A percentile compares a stretch with the other conserved stretches of the same genome.
Evolutionary conservation across 1,140 invertebrate genomes (phyloP).

Genomic region (Brachionus koreanus): DNA sequence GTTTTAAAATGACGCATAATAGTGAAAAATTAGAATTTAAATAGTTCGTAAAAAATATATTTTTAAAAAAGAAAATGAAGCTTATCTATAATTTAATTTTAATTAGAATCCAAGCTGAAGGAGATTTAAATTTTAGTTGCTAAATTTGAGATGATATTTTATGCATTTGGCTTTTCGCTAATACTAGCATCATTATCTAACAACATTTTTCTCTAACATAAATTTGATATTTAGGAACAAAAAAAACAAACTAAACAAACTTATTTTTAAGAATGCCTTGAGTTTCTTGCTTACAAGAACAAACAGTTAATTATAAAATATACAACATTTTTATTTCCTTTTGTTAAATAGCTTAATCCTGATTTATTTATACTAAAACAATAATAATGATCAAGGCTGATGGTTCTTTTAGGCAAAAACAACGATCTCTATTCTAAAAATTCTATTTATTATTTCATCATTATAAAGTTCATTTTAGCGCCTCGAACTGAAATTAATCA

Average conservation of each 20-base stretch:
- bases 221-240: neutral
- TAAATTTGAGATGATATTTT: neutral
- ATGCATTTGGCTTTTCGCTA: neutral
- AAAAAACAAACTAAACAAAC: neutral
- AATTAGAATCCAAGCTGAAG: neutral
- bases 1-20: neutral
- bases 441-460: neutral
- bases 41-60: conserved; percentile 5
- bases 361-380: neutral
- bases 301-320: neutral
- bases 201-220: conserved; percentile 8
- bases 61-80: too few species aligned
- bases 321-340: neutral
- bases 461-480: neutral
- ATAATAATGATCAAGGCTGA: neutral
- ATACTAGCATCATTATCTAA: conserved; percentile 17
- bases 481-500: neutral
- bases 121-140: neutral
- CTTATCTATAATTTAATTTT: conserved; percentile 22
- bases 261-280: neutral
- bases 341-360: neutral
- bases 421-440: neutral
- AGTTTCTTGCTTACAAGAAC: neutral
- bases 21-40: neutral
- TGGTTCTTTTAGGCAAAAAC: neutral